Evolutionary conservation across 2,888 invertebrate genomes (phyloP).

Genomic region (Lingula anatina): DNA sequence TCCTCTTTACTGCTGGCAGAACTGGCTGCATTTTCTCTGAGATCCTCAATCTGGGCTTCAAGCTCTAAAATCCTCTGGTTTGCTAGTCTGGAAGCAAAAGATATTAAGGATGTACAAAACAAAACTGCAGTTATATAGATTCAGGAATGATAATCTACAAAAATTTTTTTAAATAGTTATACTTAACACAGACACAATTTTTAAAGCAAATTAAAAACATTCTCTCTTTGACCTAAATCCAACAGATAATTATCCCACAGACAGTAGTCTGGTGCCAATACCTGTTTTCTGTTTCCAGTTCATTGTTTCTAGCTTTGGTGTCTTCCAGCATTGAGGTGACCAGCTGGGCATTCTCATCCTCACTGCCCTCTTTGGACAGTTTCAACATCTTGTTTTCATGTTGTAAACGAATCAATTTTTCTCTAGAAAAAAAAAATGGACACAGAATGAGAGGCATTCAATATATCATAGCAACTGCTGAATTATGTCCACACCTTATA

Average conservation of each 20-base stretch:
- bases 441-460: too few relatives aligned
- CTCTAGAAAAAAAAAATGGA: conserved; percentile 57
- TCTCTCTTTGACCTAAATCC: too few relatives aligned
- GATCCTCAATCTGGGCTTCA: conserved; percentile 69
- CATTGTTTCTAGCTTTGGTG: conserved; percentile 73
- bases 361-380: conserved; percentile 52
- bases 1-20: neutral
- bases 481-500: too few relatives aligned
- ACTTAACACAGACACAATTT: too few relatives aligned
- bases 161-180: too few relatives aligned
- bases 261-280: too few relatives aligned
- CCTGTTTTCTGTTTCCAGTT: conserved; percentile 61
- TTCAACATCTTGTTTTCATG: conserved; percentile 82
- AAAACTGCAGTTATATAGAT: too few relatives aligned
- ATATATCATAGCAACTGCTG: too few relatives aligned
- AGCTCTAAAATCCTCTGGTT: conserved; percentile 79
- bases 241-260: too few relatives aligned
- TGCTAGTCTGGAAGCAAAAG: conserved; percentile 63
- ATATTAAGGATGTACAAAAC: too few relatives aligned
- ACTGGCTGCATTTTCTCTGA: conserved; percentile 29
- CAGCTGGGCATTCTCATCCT: conserved; percentile 41
- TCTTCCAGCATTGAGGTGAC: conserved; percentile 74
- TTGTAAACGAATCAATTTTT: conserved; percentile 77
- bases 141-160: too few relatives aligned
- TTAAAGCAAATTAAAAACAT: too few relatives aligned